Percentiles rank a stretch among this genome's conserved stretches.
Conservation (phyloP, 2,113 vertebrate species). For the Lepus timidus region DNA sequence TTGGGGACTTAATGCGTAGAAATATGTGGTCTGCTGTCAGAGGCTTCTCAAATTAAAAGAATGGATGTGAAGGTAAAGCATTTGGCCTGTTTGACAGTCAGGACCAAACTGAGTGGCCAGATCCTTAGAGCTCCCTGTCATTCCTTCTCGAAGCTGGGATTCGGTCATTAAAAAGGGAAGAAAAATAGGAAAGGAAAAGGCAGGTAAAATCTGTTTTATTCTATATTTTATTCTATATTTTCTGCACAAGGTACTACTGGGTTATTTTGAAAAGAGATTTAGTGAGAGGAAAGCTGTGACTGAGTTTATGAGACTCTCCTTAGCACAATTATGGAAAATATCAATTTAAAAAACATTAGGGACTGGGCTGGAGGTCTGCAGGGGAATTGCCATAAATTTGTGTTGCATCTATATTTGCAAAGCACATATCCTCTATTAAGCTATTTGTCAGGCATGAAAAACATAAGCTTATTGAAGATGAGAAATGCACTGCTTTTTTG, state of each 20-base stretch:
- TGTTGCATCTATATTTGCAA: constrained; percentile 41
- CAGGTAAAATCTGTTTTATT: background rate
- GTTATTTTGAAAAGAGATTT: constrained; percentile 24
- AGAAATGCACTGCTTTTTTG: background rate
- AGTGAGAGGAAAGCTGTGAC: constrained; percentile 25
- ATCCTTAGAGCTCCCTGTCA: background rate
- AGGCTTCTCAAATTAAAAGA: background rate
- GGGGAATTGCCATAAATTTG: background rate
- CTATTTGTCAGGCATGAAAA: constrained; percentile 22
- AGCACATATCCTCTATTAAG: constrained; percentile 8
- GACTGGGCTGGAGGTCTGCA: background rate
- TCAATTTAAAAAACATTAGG: constrained; percentile 30
- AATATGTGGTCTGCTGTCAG: background rate
- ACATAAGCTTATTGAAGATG: background rate
- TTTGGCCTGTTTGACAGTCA: background rate
- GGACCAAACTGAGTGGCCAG: background rate
- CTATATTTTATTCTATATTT: background rate
- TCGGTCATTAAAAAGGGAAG: background rate
- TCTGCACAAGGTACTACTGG: background rate
- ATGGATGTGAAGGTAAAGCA: background rate
- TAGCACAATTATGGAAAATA: constrained; percentile 13
- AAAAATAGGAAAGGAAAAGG: background rate
- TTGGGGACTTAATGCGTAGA: background rate
- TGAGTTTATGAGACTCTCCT: constrained; percentile 41
- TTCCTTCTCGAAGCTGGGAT: background rate